These are phyloP conservation scores for Echeneis naucrates DNA, from an alignment of 2,797 vertebrate genomes.

Conservation along the genomic window DNA sequence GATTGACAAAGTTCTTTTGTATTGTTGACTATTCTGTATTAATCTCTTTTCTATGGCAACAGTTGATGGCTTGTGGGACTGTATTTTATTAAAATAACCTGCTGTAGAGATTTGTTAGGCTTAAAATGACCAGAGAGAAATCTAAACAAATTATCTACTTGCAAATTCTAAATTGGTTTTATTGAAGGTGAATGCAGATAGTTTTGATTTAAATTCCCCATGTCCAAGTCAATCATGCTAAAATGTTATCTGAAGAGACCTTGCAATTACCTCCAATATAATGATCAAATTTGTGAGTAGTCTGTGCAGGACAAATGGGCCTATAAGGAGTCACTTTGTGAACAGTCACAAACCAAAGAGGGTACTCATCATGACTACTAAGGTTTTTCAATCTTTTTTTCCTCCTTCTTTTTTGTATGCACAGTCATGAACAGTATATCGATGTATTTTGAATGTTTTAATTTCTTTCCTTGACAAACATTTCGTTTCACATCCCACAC, in stretches of 20 bases:
- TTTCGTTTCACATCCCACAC: slow-evolving; percentile 48
- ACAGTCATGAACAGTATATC: slow-evolving; percentile 63
- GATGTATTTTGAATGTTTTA: slow-evolving; percentile 60
- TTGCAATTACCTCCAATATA: slow-evolving; percentile 43
- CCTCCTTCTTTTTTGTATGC: slow-evolving; percentile 35
- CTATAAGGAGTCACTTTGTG: slow-evolving; percentile 35
- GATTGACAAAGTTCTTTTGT: slow-evolving; percentile 72
- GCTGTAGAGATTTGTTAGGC: slow-evolving; percentile 47
- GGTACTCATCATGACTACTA: slow-evolving; percentile 65
- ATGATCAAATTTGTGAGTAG: slow-evolving; percentile 33
- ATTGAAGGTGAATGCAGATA: slow-evolving; percentile 33
- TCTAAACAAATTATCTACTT: slow-evolving; percentile 29
- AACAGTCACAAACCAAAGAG: slow-evolving; percentile 79
- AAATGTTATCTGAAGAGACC: slow-evolving; percentile 21
- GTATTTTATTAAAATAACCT: slow-evolving; percentile 69
- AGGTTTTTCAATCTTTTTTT: slow-evolving; percentile 32
- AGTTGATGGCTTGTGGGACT: slow-evolving; percentile 54
- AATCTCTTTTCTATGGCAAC: slow-evolving; percentile 71
- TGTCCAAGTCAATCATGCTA: slow-evolving; percentile 10
- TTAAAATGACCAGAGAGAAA: slow-evolving; percentile 29
- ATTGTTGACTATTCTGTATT: slow-evolving; percentile 77
- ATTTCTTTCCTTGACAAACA: slow-evolving; percentile 40
- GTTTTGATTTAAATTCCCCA: slow-evolving; percentile 42
- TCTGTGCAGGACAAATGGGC: slow-evolving; percentile 22
- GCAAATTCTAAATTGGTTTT: slow-evolving; percentile 54